Percentiles rank a stretch among this genome's conserved stretches.
Evolutionary conservation across 2,888 invertebrate genomes (phyloP).

Genomic region (Diachrysia chrysitis): DNA sequence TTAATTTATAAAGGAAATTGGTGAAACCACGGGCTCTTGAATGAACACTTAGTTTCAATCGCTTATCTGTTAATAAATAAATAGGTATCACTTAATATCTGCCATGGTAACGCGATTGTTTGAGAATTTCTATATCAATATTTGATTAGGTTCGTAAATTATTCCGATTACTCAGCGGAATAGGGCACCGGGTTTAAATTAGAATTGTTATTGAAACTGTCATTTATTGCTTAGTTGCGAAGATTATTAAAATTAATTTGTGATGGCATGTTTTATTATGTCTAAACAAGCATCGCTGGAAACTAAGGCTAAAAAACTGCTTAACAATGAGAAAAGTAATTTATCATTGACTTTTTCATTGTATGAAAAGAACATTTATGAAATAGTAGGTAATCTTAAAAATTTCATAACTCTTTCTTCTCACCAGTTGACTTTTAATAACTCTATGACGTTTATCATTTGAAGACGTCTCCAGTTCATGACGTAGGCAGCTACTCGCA

Average conservation of each 20-base stretch:
- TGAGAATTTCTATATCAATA: constrained; percentile 36
- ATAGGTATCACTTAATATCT: constrained; percentile 36
- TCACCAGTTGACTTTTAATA: not conserved
- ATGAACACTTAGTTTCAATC: constrained; percentile 51
- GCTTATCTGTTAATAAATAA: constrained; percentile 45
- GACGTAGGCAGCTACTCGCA: constrained; percentile 23
- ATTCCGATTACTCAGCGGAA: constrained; percentile 31
- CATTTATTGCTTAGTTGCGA: not conserved
- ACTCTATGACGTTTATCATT: constrained; percentile 36
- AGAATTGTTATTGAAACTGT: not conserved
- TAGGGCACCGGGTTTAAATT: not conserved
- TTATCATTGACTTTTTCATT: constrained; percentile 19
- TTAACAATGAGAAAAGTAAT: not conserved
- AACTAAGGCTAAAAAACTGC: not conserved
- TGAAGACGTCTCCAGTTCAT: constrained; percentile 10
- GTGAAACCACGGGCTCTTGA: constrained; percentile 43
- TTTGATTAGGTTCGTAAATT: constrained; percentile 38
- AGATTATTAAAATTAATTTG: not conserved
- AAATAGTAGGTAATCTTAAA: not conserved
- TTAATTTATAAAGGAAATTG: constrained; percentile 53
- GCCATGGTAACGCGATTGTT: constrained; percentile 20
- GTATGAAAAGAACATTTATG: not conserved
- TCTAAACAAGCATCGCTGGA: not conserved
- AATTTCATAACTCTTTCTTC: constrained; percentile 1
- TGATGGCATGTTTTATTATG: not conserved